Base-by-base conservation (phyloP, 1,140 invertebrate species). In the Lepidostoma basale region DNA sequence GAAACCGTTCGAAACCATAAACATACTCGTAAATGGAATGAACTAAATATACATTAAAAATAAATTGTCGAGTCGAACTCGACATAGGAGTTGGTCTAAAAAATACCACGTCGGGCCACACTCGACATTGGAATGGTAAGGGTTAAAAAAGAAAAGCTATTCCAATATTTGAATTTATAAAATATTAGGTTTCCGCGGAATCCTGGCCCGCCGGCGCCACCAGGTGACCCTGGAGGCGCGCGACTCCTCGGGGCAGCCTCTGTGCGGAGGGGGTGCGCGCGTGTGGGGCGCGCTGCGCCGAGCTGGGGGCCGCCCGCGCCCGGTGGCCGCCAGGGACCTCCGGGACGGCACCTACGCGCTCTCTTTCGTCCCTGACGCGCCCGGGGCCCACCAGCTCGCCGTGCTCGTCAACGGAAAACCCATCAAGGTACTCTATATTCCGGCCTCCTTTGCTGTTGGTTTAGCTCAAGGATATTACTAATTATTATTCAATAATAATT, bases 311-410 rank as follows among this genome's bases (percentile, higher is more conserved):
- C 81, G 85, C 56, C 85, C 85, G 26, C 77, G 84, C 20, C 78
- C 80, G 10, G 84, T 88, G 9, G 79, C 84, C 16, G 84, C 89
- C 23, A 74, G 77, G 0, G 87, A 89, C 74, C 78, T 81, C 56
- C 78, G 83, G 3, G 87, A 89, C 76, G 88, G 88, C 36, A 84
- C 83, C 22, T 90, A 89, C 76, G 73, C 75, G 8, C 77, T 90
- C 6, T 75, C 77, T 1, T 85, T 90, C 64, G 81, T 82, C 0
- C 86, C 88, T 3, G 85, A 86, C 62, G 76, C 81, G 4, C 80
- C 87, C n/a, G 88, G 88, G 1, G 81, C 83, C 5, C 78, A 88
- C 16, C 76, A 85, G 26, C 75, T 90, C 2, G 84, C 83, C 22
- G 80, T 89, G 40, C 85, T 80, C 6, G 78, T 89, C 0, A 85